A percentile compares a stretch with the other conserved stretches of the same genome.
phyloP scores from a whole-genome alignment of 2,113 vertebrate species.

The Halichoeres trimaculatus region DNA sequence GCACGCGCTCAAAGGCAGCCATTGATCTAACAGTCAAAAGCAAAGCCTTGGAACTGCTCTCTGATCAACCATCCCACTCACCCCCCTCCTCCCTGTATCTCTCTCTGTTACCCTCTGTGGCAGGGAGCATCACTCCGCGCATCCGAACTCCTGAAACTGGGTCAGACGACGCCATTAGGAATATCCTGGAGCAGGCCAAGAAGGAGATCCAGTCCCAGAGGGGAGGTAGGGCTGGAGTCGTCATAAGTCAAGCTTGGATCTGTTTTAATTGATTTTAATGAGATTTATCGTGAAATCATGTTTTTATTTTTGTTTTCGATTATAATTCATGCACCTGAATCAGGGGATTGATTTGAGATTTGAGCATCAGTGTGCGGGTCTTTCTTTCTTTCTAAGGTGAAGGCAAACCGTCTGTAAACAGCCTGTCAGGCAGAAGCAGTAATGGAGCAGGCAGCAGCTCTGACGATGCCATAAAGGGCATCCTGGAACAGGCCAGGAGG shows the following conservation, averaged over 20 bases:
- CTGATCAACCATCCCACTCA: constrained; percentile 84
- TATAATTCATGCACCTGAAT: constrained; percentile 10
- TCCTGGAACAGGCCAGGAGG: constrained; percentile 93
- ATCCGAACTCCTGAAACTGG: constrained; percentile 98
- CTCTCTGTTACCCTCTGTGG: constrained; percentile 79
- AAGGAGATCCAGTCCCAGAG: constrained; percentile 98
- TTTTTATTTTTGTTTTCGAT: constrained; percentile 36
- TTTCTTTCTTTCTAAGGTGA: constrained; percentile 82
- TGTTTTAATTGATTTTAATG: constrained; percentile 22
- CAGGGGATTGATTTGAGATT: constrained; percentile 21
- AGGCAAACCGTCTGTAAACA: constrained; percentile 80
- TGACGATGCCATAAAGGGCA: constrained; percentile 95
- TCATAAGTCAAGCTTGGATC: constrained; percentile 39
- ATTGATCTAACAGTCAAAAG: constrained; percentile 86
- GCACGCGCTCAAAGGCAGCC: constrained; percentile 83
- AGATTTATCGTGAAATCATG: constrained; percentile 19
- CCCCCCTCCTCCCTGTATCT: constrained; percentile 66
- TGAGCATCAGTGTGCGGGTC: constrained; percentile 33
- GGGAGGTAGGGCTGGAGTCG: constrained; percentile 85
- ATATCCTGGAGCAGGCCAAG: constrained; percentile 98
- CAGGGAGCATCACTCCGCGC: constrained; percentile 98
- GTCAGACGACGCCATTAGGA: constrained; percentile 98
- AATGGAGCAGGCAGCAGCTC: constrained; percentile 85
- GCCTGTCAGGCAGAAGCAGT: constrained; percentile 71
- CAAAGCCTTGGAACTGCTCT: constrained; percentile 83